Conservation (phyloP, 2,888 invertebrate species). For the Drosophila colorata region DNA sequence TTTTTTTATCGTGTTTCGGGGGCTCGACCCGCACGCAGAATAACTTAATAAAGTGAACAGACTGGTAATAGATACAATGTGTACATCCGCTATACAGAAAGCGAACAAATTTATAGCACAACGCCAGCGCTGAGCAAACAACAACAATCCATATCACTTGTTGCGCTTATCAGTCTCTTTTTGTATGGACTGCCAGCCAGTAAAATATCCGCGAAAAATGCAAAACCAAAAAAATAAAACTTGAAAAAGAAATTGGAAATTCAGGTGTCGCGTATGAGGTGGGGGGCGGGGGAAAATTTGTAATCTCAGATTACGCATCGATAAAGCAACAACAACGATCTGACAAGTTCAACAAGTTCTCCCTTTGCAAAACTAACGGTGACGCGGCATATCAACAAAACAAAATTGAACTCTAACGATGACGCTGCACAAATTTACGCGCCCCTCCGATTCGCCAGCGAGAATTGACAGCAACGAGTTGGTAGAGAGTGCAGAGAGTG, state of each 20-base stretch:
- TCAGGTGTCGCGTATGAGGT: neutral
- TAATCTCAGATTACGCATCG: slow-evolving; percentile 67
- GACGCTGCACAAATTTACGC: slow-evolving; percentile 59
- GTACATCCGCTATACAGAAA: slow-evolving; percentile 17
- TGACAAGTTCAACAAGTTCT: slow-evolving; percentile 26
- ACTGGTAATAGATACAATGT: slow-evolving; percentile 25
- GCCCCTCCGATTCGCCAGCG: slow-evolving; percentile 43
- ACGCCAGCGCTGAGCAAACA: neutral
- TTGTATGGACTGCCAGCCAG: slow-evolving; percentile 13
- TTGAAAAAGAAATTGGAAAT: slow-evolving; percentile 44
- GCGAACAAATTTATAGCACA: neutral
- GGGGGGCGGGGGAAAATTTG: slow-evolving; percentile 31
- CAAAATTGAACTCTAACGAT: slow-evolving; percentile 71
- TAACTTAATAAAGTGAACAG: slow-evolving; percentile 32
- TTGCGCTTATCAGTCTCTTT: slow-evolving; percentile 33
- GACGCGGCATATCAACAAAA: slow-evolving; percentile 54
- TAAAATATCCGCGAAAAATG: slow-evolving; percentile 36
- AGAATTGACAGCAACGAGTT: slow-evolving; percentile 29
- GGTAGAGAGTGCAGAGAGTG: slow-evolving; percentile 2
- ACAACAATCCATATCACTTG: slow-evolving; percentile 23
- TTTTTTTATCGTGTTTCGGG: slow-evolving; percentile 37
- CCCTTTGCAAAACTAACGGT: slow-evolving; percentile 64
- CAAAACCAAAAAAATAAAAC: slow-evolving; percentile 15
- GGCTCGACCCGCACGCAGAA: slow-evolving; percentile 45
- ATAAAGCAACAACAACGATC: slow-evolving; percentile 37